Conservation (phyloP, 2,113 vertebrate species). For the Circaetus cinerascens region DNA sequence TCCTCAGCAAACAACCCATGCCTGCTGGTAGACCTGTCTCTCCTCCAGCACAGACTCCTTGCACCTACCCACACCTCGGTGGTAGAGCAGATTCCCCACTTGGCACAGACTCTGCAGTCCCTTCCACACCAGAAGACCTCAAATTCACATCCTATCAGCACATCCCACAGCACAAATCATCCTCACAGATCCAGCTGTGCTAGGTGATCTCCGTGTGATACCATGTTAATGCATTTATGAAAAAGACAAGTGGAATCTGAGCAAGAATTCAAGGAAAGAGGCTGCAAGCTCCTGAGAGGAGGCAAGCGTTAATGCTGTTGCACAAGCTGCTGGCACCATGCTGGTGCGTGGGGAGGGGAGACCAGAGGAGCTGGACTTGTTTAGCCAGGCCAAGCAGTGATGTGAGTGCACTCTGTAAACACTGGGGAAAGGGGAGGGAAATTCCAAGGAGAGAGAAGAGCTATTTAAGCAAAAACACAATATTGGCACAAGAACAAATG, state of each 20-base stretch:
- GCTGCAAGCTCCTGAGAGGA: not conserved
- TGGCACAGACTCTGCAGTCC: not conserved
- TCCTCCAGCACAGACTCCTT: not conserved
- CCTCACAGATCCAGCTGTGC: not conserved
- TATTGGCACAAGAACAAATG: slow-evolving; percentile 55
- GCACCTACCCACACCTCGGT: not conserved
- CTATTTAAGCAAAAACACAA: slow-evolving; percentile 46
- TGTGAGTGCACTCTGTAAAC: slow-evolving; percentile 30
- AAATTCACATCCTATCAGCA: not conserved
- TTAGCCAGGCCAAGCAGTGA: not conserved
- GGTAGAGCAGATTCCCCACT: not conserved
- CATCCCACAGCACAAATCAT: not conserved
- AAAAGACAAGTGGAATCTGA: not conserved
- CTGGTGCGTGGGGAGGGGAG: not conserved
- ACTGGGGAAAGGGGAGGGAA: not conserved
- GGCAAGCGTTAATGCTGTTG: not conserved
- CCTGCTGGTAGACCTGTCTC: not conserved
- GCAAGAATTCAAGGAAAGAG: not conserved
- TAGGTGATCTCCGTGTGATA: not conserved
- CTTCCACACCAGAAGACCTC: not conserved
- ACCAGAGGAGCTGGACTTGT: not conserved
- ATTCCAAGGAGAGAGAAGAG: slow-evolving; percentile 25
- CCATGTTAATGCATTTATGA: not conserved
- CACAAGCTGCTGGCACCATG: not conserved
- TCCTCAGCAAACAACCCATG: not conserved